phyloP scores from a whole-genome alignment of 2,888 invertebrate genomes.

The Papilio protenor region DNA sequence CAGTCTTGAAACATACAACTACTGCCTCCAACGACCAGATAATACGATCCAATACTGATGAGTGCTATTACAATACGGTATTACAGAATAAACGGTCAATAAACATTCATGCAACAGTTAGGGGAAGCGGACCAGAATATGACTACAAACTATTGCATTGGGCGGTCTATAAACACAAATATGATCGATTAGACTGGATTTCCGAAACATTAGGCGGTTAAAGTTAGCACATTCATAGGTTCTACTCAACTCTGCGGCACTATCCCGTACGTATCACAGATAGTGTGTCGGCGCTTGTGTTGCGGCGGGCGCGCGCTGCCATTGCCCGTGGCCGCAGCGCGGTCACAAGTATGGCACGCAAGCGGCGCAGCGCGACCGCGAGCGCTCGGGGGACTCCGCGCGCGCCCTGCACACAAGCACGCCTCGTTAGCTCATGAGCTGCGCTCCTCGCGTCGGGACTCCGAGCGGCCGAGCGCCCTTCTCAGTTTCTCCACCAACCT shows the following conservation, averaged over 20 bases:
- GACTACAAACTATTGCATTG: constrained; percentile 59
- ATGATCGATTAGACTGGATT: constrained; percentile 54
- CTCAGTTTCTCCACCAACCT: constrained; percentile 91
- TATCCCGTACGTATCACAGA: constrained; percentile 76
- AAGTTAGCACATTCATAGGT: constrained; percentile 68
- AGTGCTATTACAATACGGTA: constrained; percentile 34
- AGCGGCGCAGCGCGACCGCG: constrained; percentile 76
- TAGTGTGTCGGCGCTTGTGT: constrained; percentile 63
- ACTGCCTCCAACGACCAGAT: constrained; percentile 68
- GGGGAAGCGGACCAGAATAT: constrained; percentile 61
- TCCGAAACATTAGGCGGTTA: constrained; percentile 60
- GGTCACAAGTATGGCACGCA: constrained; percentile 81
- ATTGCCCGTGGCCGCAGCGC: background rate
- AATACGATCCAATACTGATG: constrained; percentile 51
- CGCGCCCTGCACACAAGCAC: constrained; percentile 82
- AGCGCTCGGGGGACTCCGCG: constrained; percentile 76
- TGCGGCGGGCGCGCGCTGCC: constrained; percentile 45
- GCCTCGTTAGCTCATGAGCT: constrained; percentile 82
- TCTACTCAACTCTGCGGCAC: constrained; percentile 73
- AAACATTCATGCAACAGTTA: constrained; percentile 69
- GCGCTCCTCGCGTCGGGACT: constrained; percentile 77
- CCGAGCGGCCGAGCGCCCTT: constrained; percentile 86
- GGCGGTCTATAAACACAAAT: constrained; percentile 52
- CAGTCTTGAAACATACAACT: constrained; percentile 78
- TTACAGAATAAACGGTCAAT: constrained; percentile 46